Percentiles rank a stretch among this genome's conserved stretches.
Conservation (phyloP, 2,888 invertebrate species). For the Idaea aversata region DNA sequence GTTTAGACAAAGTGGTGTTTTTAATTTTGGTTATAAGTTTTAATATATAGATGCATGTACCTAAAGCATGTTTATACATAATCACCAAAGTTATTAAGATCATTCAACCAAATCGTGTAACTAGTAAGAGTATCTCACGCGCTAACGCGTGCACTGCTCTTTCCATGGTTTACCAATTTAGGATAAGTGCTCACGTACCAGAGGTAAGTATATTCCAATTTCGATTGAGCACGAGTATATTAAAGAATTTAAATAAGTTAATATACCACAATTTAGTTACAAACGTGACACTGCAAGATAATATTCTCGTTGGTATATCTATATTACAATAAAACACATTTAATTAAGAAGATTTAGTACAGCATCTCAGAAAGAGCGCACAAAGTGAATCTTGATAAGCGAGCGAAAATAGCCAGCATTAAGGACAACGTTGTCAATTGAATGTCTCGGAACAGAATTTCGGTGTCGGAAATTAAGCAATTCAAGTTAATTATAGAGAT, state of each 20-base stretch:
- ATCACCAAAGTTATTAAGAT: neutral
- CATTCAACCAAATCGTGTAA: slow-evolving; percentile 42
- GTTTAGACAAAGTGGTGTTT: too few species aligned
- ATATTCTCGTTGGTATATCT: neutral
- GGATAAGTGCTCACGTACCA: slow-evolving; percentile 69
- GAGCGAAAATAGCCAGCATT: neutral
- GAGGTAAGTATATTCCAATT: slow-evolving; percentile 62
- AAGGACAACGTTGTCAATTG: slow-evolving; percentile 1
- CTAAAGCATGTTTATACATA: neutral
- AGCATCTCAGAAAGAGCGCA: neutral
- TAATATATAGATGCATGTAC: too few species aligned
- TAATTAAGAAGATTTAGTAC: neutral
- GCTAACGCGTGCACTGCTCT: slow-evolving; percentile 49
- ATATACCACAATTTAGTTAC: neutral
- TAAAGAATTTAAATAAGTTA: neutral
- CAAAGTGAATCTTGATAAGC: slow-evolving; percentile 1
- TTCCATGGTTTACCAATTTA: slow-evolving; percentile 62
- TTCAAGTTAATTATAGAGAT: neutral
- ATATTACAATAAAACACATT: neutral
- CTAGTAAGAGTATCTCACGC: slow-evolving; percentile 55
- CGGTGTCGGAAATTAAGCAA: slow-evolving; percentile 1
- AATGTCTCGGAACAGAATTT: neutral
- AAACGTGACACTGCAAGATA: neutral
- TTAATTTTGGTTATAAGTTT: too few species aligned
- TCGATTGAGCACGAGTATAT: slow-evolving; percentile 42